Conservation (phyloP, 2,113 vertebrate species). For the Tursiops truncatus region DNA sequence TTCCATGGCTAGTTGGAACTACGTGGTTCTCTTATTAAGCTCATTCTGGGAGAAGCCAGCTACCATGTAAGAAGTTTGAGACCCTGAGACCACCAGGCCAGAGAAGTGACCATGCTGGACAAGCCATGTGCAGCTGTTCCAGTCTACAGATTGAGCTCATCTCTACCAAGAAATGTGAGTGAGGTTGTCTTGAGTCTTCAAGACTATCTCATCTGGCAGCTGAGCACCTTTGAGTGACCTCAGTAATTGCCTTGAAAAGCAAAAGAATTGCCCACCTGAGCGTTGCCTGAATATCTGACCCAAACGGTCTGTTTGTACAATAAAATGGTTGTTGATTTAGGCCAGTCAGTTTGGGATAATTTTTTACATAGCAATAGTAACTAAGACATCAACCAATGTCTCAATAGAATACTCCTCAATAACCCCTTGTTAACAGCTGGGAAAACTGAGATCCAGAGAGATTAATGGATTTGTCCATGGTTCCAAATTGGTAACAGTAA, state of each 20-base stretch:
- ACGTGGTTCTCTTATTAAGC: neutral
- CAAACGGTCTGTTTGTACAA: neutral
- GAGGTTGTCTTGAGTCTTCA: neutral
- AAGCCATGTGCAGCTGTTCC: neutral
- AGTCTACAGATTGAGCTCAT: neutral
- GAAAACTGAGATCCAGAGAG: slow-evolving; percentile 35
- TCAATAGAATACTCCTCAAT: neutral
- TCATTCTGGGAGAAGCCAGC: neutral
- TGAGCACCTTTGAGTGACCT: neutral
- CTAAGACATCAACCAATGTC: neutral
- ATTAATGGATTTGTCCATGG: neutral
- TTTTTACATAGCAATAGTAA: neutral
- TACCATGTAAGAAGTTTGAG: neutral
- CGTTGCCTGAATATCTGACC: neutral
- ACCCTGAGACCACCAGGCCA: neutral
- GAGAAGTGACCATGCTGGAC: neutral
- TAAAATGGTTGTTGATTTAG: neutral
- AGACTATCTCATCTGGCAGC: neutral
- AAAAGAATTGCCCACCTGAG: slow-evolving; percentile 11
- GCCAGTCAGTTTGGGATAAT: neutral
- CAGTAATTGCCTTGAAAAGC: neutral
- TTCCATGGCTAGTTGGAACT: neutral
- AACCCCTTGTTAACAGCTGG: neutral
- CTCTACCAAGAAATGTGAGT: neutral
- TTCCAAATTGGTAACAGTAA: neutral